Percentiles rank a stretch among this genome's conserved stretches.
phyloP scores from a whole-genome alignment of 1,140 invertebrate genomes.

The Coptotermes formosanus region DNA sequence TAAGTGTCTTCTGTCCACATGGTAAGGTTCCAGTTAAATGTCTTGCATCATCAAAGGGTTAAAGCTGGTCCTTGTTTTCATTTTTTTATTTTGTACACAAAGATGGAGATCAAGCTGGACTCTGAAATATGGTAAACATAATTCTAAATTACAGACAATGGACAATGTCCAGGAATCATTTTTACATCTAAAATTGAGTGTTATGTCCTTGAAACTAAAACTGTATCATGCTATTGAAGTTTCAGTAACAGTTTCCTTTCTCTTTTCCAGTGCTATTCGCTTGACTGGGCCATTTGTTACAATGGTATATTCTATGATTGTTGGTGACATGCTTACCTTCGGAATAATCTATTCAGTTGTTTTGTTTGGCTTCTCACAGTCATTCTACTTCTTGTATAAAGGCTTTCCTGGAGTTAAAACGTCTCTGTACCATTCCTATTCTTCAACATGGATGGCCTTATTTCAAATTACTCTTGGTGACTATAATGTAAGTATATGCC shows the following conservation, averaged over 20 bases:
- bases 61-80: too few species aligned
- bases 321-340: constrained; percentile 96
- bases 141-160: too few species aligned
- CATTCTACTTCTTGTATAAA: constrained; percentile 96
- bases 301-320: constrained; percentile 98
- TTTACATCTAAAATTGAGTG: too few species aligned
- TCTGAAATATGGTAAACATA: too few species aligned
- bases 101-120: too few species aligned
- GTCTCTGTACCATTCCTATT: constrained; percentile 79
- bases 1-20: too few species aligned
- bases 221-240: too few species aligned
- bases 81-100: too few species aligned
- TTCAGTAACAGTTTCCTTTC: background rate
- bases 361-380: constrained; percentile 91
- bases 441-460: constrained; percentile 93
- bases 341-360: constrained; percentile 94
- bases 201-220: too few species aligned
- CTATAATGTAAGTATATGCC: constrained; percentile 85
- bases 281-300: constrained; percentile 96
- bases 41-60: too few species aligned
- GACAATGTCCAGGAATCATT: too few species aligned
- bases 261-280: constrained; percentile 75
- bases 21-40: too few species aligned
- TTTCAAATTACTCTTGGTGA: constrained; percentile 98
- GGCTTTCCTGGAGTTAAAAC: constrained; percentile 78